Conservation (phyloP, 2,113 vertebrate species). For the Vireo altiloquus region DNA sequence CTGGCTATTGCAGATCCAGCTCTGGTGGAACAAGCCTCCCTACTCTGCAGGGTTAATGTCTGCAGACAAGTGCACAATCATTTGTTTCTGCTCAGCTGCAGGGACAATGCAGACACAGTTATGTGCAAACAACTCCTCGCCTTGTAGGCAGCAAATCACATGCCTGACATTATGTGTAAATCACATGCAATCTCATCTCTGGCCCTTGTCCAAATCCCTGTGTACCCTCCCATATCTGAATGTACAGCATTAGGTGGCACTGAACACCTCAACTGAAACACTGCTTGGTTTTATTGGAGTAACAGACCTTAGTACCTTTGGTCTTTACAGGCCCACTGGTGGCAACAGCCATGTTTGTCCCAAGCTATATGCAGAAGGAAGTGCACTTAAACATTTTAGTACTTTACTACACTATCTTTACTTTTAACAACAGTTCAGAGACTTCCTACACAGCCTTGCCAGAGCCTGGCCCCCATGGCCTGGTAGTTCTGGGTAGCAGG, state of each 20-base stretch:
- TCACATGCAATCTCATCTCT: slow-evolving; percentile 34
- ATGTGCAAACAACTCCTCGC: slow-evolving; percentile 1
- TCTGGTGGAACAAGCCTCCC: neutral
- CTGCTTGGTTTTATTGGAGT: neutral
- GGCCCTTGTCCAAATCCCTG: neutral
- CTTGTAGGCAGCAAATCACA: slow-evolving; percentile 32
- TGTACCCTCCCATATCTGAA: neutral
- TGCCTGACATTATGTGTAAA: neutral
- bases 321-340: neutral
- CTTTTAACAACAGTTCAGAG: neutral
- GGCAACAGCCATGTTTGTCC: neutral
- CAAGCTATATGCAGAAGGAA: neutral
- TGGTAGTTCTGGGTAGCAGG: neutral
- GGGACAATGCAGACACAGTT: slow-evolving; percentile 19
- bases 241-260: neutral
- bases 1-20: neutral
- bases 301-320: neutral
- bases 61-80: neutral
- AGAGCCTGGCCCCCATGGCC: neutral
- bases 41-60: neutral
- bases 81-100: slow-evolving; percentile 21
- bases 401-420: neutral
- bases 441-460: neutral
- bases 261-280: neutral
- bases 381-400: neutral